Percentiles rank a stretch among this genome's conserved stretches.
phyloP scores from a whole-genome alignment of 2,113 vertebrate genomes.

The Paedocypris sp. region DNA sequence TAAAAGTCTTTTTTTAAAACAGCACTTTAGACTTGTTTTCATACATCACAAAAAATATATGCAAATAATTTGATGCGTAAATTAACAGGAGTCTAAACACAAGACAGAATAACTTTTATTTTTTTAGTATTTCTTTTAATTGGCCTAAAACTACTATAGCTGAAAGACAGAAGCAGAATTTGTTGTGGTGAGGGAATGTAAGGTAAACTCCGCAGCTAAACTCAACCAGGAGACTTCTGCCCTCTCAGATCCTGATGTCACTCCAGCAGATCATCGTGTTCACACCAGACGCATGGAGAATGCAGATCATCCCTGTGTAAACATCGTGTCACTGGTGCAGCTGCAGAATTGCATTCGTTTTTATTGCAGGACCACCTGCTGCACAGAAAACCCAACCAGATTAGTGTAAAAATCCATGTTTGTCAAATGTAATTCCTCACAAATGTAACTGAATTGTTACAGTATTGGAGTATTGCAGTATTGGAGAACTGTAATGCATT shows the following conservation, averaged over 20 bases:
- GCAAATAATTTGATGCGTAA: too few relatives aligned
- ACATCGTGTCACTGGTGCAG: not conserved
- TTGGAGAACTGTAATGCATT: constrained; percentile 6
- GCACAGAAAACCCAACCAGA: not conserved
- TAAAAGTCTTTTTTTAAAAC: too few relatives aligned
- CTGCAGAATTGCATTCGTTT: not conserved
- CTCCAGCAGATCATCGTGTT: not conserved
- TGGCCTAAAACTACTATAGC: too few relatives aligned
- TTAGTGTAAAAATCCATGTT: not conserved
- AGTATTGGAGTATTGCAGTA: not conserved
- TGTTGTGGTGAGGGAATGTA: too few relatives aligned
- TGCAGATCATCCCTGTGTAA: not conserved
- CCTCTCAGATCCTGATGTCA: not conserved
- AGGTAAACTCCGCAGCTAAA: constrained; percentile 17
- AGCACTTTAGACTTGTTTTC: too few relatives aligned
- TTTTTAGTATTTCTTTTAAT: too few relatives aligned
- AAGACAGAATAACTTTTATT: too few relatives aligned
- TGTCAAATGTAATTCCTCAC: not conserved
- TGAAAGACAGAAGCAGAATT: too few relatives aligned
- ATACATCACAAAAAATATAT: too few relatives aligned
- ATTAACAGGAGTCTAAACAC: too few relatives aligned
- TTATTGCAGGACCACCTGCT: not conserved
- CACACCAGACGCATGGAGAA: not conserved
- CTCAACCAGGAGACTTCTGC: constrained; percentile 23
- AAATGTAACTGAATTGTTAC: not conserved